phyloP scores from a whole-genome alignment of 2,797 vertebrate species.

The Valencia hispanica region DNA sequence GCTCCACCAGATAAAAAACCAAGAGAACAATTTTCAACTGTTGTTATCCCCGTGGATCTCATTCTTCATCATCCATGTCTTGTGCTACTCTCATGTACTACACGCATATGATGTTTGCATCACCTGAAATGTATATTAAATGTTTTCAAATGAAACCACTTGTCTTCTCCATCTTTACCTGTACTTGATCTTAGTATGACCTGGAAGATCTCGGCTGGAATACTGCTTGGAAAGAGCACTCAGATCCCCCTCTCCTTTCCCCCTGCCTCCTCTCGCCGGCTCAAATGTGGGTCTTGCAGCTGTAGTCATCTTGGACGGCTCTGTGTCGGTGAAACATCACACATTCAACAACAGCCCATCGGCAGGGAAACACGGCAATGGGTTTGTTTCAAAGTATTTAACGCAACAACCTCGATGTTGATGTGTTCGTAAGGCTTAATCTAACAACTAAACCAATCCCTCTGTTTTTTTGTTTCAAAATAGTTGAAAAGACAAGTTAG shows the following conservation, averaged over 20 bases:
- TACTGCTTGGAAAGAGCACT: slow-evolving; percentile 98
- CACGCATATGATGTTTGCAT: background rate
- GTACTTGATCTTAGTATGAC: slow-evolving; percentile 98
- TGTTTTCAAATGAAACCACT: background rate
- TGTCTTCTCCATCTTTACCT: slow-evolving; percentile 76
- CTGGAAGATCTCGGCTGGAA: slow-evolving; percentile 95
- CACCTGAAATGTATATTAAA: background rate
- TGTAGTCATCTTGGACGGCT: slow-evolving; percentile 88
- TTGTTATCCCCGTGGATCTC: background rate
- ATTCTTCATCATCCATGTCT: no score
- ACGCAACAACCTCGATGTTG: background rate
- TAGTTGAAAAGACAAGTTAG: slow-evolving; percentile 29
- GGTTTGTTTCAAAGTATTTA: background rate
- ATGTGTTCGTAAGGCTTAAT: background rate
- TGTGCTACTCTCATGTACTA: no score
- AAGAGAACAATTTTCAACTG: background rate
- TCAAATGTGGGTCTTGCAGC: slow-evolving; percentile 97
- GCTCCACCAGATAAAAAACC: background rate
- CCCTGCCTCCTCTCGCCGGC: slow-evolving; percentile 94
- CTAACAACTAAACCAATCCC: background rate
- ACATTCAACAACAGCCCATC: background rate
- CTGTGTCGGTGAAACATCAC: slow-evolving; percentile 16
- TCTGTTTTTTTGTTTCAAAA: no score
- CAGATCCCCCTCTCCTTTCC: slow-evolving; percentile 96
- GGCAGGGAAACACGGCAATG: background rate